A percentile compares a stretch with the other conserved stretches of the same genome.
These are phyloP conservation scores for Drosophila pachea DNA, from an alignment of 1,140 invertebrate genomes.

Conservation along the genomic window DNA sequence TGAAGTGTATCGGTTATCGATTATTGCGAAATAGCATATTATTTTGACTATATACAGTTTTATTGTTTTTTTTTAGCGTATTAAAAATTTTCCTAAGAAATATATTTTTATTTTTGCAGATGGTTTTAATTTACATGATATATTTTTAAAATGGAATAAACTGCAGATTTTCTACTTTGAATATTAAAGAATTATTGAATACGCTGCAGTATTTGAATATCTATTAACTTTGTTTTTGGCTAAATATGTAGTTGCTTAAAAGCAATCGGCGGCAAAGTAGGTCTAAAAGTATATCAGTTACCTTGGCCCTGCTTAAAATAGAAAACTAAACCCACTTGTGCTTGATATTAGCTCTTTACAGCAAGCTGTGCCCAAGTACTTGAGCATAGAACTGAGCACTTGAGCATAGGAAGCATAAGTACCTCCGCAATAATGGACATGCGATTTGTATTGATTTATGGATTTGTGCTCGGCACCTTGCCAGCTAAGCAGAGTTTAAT, in stretches of 20 bases:
- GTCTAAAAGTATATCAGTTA: constrained; percentile 1
- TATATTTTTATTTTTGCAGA: too few species aligned
- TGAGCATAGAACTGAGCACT: constrained; percentile 25
- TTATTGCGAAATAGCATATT: background rate
- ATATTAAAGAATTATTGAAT: too few species aligned
- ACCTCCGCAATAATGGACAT: constrained; percentile 10
- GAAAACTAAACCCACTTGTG: constrained; percentile 22
- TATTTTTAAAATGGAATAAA: too few species aligned
- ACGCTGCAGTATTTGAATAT: too few species aligned
- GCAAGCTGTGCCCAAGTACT: constrained; percentile 51
- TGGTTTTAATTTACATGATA: too few species aligned
- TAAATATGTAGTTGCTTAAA: too few species aligned
- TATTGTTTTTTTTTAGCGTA: background rate
- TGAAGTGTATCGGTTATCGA: background rate
- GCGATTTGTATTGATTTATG: constrained; percentile 54
- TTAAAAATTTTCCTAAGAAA: background rate
- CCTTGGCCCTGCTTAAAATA: constrained; percentile 16
- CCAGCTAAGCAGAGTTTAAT: constrained; percentile 5
- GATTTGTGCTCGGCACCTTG: constrained; percentile 2
- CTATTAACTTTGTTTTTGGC: too few species aligned
- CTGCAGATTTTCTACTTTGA: too few species aligned
- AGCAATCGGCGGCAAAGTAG: background rate
- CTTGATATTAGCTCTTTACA: constrained; percentile 37
- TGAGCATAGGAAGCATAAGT: constrained; percentile 30
- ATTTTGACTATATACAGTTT: background rate